Evolutionary conservation across 1,140 invertebrate species (phyloP).

Genomic region (Drosophila micromelanica): DNA sequence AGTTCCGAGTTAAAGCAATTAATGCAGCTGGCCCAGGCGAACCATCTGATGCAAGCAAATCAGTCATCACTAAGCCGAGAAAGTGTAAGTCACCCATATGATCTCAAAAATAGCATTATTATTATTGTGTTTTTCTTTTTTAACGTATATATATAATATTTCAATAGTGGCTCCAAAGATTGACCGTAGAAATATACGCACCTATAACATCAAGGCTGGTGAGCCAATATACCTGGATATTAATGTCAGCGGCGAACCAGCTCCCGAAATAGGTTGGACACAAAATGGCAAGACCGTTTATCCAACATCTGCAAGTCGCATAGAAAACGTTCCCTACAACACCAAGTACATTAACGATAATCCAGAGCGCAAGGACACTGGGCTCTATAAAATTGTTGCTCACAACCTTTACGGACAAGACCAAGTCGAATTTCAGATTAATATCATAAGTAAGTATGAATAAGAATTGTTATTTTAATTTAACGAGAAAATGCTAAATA

Average conservation of each 20-base stretch:
- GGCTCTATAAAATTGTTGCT: constrained; percentile 93
- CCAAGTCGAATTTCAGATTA: constrained; percentile 95
- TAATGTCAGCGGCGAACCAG: constrained; percentile 96
- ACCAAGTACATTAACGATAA: constrained; percentile 93
- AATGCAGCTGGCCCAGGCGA: constrained; percentile 97
- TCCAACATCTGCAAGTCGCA: constrained; percentile 86
- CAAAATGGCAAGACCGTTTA: constrained; percentile 87
- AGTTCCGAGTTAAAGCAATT: constrained; percentile 97
- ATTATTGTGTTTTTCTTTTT: background rate
- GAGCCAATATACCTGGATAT: constrained; percentile 95
- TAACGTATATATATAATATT: constrained; percentile 29
- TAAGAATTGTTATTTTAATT: background rate
- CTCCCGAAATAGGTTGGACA: constrained; percentile 91
- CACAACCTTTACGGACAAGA: constrained; percentile 94
- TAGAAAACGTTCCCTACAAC: constrained; percentile 94
- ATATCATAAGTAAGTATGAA: constrained; percentile 91
- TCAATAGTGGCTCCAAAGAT: constrained; percentile 95
- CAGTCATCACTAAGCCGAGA: constrained; percentile 95
- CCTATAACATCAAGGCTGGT: constrained; percentile 94
- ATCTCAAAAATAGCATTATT: background rate
- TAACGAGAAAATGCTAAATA: too few relatives aligned
- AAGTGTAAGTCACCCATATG: constrained; percentile 88
- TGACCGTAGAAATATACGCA: constrained; percentile 94
- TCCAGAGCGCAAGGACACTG: constrained; percentile 93
- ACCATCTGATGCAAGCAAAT: constrained; percentile 95